Percentiles rank a stretch among this genome's conserved stretches.
Evolutionary conservation across 2,113 vertebrate genomes (phyloP).

Genomic region (Muntiacus reevesi): DNA sequence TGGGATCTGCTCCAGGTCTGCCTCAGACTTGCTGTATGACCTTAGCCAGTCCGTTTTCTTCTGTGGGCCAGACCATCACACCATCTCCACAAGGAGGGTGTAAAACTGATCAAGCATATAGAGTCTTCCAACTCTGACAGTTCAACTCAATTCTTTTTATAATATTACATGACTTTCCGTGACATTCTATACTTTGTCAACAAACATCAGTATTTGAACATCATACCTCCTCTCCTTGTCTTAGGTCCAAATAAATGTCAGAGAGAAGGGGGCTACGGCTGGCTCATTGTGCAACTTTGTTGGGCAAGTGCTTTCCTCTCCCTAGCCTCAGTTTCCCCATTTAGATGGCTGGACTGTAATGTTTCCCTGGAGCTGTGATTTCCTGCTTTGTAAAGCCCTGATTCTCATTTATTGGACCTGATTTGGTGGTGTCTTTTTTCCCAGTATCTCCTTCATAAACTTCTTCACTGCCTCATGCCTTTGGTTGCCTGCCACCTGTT

Average conservation of each 20-base stretch:
- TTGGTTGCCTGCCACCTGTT: neutral
- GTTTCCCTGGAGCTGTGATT: constrained; percentile 12
- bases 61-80: neutral
- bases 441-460: neutral
- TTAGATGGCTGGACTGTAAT: neutral
- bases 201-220: neutral
- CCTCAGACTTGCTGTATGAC: constrained; percentile 16
- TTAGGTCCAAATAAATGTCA: neutral
- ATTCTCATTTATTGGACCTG: neutral
- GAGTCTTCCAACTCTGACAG: neutral
- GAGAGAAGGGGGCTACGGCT: neutral
- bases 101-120: neutral
- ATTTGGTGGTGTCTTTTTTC: neutral
- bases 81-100: neutral
- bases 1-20: neutral
- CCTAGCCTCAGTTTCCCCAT: neutral
- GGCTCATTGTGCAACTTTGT: neutral
- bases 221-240: neutral
- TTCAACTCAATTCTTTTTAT: constrained; percentile 13
- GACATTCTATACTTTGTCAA: neutral
- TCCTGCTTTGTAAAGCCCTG: constrained; percentile 7
- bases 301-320: neutral
- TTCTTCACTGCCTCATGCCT: neutral
- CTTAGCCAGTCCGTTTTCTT: neutral
- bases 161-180: neutral